Percentiles rank a stretch among this genome's conserved stretches.
phyloP scores from a whole-genome alignment of 2,113 vertebrate genomes.

The Pseudolaguvia tuberculata region DNA sequence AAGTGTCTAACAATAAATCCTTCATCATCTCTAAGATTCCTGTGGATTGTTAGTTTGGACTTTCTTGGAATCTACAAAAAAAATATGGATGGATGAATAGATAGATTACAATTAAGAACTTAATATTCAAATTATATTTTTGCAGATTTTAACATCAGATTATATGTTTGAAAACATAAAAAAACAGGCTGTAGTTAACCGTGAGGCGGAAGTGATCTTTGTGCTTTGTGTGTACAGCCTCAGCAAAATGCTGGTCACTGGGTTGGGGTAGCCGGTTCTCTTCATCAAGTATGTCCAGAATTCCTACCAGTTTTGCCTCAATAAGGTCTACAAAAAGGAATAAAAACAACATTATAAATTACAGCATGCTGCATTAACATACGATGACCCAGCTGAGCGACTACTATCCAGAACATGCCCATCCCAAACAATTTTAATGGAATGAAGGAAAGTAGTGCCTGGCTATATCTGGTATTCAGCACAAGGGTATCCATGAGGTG shows the following conservation, averaged over 20 bases:
- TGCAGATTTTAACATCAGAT: too few species aligned
- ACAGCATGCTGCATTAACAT: conserved; percentile 36
- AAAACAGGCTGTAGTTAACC: conserved; percentile 64
- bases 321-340: conserved; percentile 80
- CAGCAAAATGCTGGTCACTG: conserved; percentile 92
- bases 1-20: conserved; percentile 96
- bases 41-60: conserved; percentile 89
- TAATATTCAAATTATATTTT: too few species aligned
- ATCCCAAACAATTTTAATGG: conserved; percentile 39
- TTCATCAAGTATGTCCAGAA: conserved; percentile 96
- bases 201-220: conserved; percentile 96
- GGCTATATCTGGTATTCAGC: conserved; percentile 32
- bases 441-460: conserved; percentile 2
- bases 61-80: conserved; percentile 86
- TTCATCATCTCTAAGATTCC: conserved; percentile 93
- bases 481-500: conserved; percentile 36
- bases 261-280: conserved; percentile 96
- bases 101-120: too few species aligned
- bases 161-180: neutral
- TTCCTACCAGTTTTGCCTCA: conserved; percentile 87
- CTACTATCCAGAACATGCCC: conserved; percentile 27
- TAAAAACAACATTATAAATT: neutral
- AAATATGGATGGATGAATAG: neutral
- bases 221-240: conserved; percentile 87
- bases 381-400: conserved; percentile 20